phyloP scores from a whole-genome alignment of 2,113 vertebrate species.

The Onychorhynchus coronatus region DNA sequence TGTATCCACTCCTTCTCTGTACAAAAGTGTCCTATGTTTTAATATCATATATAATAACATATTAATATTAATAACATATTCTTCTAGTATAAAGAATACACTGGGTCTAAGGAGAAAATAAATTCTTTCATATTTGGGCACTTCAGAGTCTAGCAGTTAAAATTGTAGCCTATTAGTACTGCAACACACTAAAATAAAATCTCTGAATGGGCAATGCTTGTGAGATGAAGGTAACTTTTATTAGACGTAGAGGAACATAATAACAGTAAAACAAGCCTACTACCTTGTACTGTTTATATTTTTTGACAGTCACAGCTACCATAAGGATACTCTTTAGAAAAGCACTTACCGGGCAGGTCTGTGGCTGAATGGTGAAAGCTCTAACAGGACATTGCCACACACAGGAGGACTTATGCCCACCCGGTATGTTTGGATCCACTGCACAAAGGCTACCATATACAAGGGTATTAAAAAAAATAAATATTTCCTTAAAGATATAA shows the following conservation, averaged over 20 bases:
- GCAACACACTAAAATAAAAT: background rate
- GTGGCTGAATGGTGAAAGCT: background rate
- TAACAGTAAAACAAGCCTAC: background rate
- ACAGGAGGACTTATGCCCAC: fast-evolving
- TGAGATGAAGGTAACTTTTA: background rate
- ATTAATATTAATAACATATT: too few relatives aligned
- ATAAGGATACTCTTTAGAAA: background rate
- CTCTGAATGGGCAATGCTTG: background rate
- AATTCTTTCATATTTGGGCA: background rate
- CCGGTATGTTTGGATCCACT: background rate
- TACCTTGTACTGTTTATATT: background rate
- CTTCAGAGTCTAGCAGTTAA: background rate
- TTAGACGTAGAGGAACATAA: background rate
- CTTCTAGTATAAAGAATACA: background rate
- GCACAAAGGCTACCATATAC: background rate
- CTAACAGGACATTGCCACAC: background rate
- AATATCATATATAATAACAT: too few relatives aligned
- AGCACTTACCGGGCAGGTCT: background rate
- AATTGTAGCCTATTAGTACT: background rate
- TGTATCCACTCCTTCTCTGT: background rate
- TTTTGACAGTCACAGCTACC: background rate
- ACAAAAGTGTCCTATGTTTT: background rate
- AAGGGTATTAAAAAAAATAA: background rate
- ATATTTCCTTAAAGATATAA: background rate
- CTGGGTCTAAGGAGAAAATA: background rate